phyloP scores from a whole-genome alignment of 2,888 invertebrate genomes.

The Pandemis heparana region DNA sequence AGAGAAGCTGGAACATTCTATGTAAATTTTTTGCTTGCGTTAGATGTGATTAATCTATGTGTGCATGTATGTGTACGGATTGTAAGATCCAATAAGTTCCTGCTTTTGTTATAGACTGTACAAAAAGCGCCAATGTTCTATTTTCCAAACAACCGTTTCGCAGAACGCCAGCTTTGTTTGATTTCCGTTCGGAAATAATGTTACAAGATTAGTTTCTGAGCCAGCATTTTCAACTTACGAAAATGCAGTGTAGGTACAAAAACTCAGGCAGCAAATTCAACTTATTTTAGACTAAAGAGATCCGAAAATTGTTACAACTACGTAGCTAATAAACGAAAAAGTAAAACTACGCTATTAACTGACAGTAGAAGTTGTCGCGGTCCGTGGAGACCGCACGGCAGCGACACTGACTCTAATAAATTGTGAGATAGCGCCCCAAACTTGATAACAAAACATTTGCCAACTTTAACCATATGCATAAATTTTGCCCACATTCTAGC shows the following conservation, averaged over 20 bases:
- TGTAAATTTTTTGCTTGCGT: no score
- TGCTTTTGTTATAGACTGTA: not conserved
- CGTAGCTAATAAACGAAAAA: not conserved
- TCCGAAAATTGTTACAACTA: not conserved
- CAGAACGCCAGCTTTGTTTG: constrained; percentile 21
- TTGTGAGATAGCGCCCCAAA: constrained; percentile 44
- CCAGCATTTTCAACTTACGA: constrained; percentile 13
- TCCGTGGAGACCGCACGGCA: not conserved
- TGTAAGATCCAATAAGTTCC: not conserved
- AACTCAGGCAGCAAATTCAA: not conserved
- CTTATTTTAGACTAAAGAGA: not conserved
- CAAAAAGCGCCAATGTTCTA: constrained; percentile 13
- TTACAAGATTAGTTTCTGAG: constrained; percentile 44
- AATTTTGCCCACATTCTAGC: constrained; percentile 38
- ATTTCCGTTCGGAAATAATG: constrained; percentile 39
- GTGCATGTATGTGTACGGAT: not conserved
- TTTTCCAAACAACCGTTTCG: constrained; percentile 13
- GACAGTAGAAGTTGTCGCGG: not conserved
- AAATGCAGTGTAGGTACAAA: not conserved
- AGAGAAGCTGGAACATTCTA: no score
- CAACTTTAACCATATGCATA: constrained; percentile 39
- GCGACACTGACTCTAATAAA: constrained; percentile 45
- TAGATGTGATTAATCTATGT: no score
- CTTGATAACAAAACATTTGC: constrained; percentile 43
- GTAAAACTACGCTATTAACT: not conserved